Conservation (phyloP, 2,797 vertebrate genomes). For the Fratercula arctica region DNA sequence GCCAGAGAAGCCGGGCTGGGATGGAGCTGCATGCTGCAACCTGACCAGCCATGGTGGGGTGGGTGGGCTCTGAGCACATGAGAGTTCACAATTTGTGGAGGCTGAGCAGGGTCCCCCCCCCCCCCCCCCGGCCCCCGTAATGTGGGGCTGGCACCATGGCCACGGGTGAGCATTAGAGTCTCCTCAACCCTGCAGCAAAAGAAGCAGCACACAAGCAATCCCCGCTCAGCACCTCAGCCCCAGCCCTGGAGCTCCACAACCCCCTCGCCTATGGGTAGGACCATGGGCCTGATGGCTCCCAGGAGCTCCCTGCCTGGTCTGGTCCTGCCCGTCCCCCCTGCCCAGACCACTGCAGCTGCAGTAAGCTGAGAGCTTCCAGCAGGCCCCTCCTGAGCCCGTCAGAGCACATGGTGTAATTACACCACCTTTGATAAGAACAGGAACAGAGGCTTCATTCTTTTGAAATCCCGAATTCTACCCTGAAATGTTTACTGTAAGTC, state of each 20-base stretch:
- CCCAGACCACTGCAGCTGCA: neutral
- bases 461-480: neutral
- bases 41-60: neutral
- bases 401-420: neutral
- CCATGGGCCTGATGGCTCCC: accelerated
- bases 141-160: accelerated
- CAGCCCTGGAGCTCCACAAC: neutral
- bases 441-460: neutral
- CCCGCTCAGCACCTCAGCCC: neutral
- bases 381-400: neutral
- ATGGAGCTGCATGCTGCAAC: no score
- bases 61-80: no score
- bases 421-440: neutral
- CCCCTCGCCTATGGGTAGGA: accelerated
- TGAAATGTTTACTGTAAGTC: neutral
- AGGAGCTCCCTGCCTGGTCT: accelerated
- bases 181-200: neutral
- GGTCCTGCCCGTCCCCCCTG: accelerated
- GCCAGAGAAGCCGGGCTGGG: neutral
- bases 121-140: accelerated
- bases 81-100: neutral
- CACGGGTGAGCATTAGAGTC: accelerated
- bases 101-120: neutral
- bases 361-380: neutral
- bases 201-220: accelerated